Evolutionary conservation across 2,888 invertebrate species (phyloP).

Genomic region (Drosophila suboccidentalis): DNA sequence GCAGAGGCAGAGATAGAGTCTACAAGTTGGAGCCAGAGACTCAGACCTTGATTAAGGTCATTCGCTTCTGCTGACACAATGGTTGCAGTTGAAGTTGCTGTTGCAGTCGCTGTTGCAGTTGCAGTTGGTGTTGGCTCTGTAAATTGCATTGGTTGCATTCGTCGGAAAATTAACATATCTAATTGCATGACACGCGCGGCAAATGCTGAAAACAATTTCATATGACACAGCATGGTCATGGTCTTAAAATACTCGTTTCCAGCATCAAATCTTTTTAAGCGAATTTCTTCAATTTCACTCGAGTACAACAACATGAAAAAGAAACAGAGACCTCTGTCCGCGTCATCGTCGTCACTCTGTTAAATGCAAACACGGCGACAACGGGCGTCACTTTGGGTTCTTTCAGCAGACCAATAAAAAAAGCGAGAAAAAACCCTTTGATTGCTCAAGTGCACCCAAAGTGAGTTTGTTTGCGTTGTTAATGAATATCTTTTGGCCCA

Average conservation of each 20-base stretch:
- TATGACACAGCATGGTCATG: conserved; percentile 43
- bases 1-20: conserved; percentile 16
- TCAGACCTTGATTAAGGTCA: conserved; percentile 84
- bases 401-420: conserved; percentile 22
- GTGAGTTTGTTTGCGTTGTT: conserved; percentile 53
- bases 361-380: conserved; percentile 39
- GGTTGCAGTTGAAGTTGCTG: conserved; percentile 37
- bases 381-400: conserved; percentile 27
- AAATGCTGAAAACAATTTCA: conserved; percentile 40
- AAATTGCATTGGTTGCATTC: conserved; percentile 34
- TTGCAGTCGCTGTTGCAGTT: background rate
- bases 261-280: conserved; percentile 15
- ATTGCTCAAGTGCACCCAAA: conserved; percentile 53
- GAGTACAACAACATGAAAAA: conserved; percentile 13
- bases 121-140: background rate
- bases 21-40: conserved; percentile 19
- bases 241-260: conserved; percentile 1
- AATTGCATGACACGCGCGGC: conserved; percentile 58
- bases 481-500: conserved; percentile 46
- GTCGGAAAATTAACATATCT: conserved; percentile 56
- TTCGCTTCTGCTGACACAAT: conserved; percentile 75
- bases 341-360: conserved; percentile 43
- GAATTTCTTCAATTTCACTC: conserved; percentile 52
- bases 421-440: conserved; percentile 24
- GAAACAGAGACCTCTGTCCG: conserved; percentile 1